phyloP scores from a whole-genome alignment of 2,888 invertebrate genomes.

The Melanostoma mellinum region DNA sequence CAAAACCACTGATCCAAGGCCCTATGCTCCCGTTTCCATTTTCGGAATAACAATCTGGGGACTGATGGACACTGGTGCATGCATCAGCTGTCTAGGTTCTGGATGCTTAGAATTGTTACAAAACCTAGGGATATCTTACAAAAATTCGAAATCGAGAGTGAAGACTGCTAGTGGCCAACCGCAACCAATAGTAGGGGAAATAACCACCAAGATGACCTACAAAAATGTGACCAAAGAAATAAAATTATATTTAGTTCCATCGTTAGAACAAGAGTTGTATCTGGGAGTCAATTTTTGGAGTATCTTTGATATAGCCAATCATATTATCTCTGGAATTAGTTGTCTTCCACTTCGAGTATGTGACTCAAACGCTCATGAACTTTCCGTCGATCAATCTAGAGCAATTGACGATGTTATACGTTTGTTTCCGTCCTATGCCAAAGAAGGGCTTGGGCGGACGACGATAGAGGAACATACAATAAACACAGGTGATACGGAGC shows the following conservation, averaged over 20 bases:
- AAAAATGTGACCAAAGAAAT: not conserved
- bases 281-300: slow-evolving; percentile 15
- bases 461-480: slow-evolving; percentile 35
- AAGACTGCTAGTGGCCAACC: slow-evolving; percentile 9
- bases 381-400: too few relatives aligned
- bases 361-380: too few relatives aligned
- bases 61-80: not conserved
- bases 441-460: slow-evolving; percentile 42
- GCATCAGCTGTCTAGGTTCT: not conserved
- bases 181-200: slow-evolving; percentile 2
- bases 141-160: not conserved
- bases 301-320: slow-evolving; percentile 2
- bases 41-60: not conserved
- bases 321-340: not conserved
- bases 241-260: not conserved
- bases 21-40: not conserved
- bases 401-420: not conserved
- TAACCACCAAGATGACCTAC: not conserved
- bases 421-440: slow-evolving; percentile 9
- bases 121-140: not conserved
- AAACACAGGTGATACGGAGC: slow-evolving; percentile 28
- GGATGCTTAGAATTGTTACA: slow-evolving; percentile 8
- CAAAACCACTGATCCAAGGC: slow-evolving; percentile 1
- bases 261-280: slow-evolving; percentile 1
- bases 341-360: too few relatives aligned